phyloP scores from a whole-genome alignment of 2,797 vertebrate species.

The Sebastes vulpes region DNA sequence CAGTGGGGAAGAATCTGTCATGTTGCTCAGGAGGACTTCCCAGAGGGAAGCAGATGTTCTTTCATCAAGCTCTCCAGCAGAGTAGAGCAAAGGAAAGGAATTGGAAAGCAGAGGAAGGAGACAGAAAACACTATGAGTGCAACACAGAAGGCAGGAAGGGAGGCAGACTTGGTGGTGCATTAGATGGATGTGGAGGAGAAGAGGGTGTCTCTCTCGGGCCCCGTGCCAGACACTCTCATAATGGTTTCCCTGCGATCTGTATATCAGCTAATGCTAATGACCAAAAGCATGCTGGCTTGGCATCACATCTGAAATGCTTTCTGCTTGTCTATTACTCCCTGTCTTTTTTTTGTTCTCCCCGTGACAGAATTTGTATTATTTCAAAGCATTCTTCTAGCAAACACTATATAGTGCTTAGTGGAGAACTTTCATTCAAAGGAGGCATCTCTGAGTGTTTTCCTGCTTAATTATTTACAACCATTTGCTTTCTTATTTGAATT shows the following conservation, averaged over 20 bases:
- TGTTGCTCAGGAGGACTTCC: slow-evolving; percentile 55
- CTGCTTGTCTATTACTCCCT: neutral
- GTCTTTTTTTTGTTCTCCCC: neutral
- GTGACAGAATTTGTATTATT: slow-evolving; percentile 3
- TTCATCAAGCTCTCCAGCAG: slow-evolving; percentile 64
- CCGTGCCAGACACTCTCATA: slow-evolving; percentile 20
- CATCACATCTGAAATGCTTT: slow-evolving; percentile 20
- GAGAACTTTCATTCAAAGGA: slow-evolving; percentile 53
- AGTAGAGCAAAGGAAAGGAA: slow-evolving; percentile 42
- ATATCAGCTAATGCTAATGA: slow-evolving; percentile 47
- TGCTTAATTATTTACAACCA: slow-evolving; percentile 69
- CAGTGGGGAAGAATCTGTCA: slow-evolving; percentile 49
- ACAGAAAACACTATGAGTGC: neutral
- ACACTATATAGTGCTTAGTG: neutral
- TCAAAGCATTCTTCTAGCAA: slow-evolving; percentile 12
- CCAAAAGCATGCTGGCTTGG: slow-evolving; percentile 1
- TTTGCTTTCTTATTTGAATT: slow-evolving; percentile 61
- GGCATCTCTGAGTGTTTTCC: slow-evolving; percentile 50
- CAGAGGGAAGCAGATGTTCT: slow-evolving; percentile 78
- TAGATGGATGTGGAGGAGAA: slow-evolving; percentile 26
- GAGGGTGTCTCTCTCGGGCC: slow-evolving; percentile 36
- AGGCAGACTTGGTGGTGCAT: slow-evolving; percentile 21
- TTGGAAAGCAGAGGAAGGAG: slow-evolving; percentile 33
- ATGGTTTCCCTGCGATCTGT: slow-evolving; percentile 35
- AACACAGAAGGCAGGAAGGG: slow-evolving; percentile 5